Evolutionary conservation across 2,113 vertebrate genomes (phyloP).

Genomic region (Chelonoidis abingdonii): DNA sequence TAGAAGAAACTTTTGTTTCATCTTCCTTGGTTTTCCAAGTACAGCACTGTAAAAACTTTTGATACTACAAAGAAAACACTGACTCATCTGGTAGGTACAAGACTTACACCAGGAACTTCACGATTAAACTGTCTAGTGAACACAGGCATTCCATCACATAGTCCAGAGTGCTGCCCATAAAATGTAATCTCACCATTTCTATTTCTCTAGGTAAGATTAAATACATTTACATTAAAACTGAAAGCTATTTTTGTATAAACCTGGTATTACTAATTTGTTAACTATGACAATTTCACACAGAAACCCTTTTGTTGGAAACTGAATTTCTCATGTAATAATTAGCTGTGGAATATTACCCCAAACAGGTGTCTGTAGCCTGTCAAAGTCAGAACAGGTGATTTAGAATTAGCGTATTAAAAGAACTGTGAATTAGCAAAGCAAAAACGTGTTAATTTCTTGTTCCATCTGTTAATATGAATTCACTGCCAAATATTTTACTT

Average conservation of each 20-base stretch:
- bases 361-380: slow-evolving; percentile 99
- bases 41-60: not conserved
- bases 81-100: not conserved
- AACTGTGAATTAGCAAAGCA: slow-evolving; percentile 95
- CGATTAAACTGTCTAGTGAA: not conserved
- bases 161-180: slow-evolving; percentile 5
- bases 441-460: slow-evolving; percentile 99
- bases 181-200: slow-evolving; percentile 34
- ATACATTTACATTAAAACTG: slow-evolving; percentile 75
- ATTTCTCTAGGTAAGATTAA: slow-evolving; percentile 70
- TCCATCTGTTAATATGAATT: slow-evolving; percentile 99
- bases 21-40: not conserved
- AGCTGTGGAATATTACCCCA: slow-evolving; percentile 95
- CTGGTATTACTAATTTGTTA: slow-evolving; percentile 89
- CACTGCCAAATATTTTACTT: slow-evolving; percentile 98
- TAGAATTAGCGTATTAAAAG: slow-evolving; percentile 95
- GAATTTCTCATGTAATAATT: slow-evolving; percentile 98
- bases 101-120: not conserved
- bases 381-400: slow-evolving; percentile 95
- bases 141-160: not conserved
- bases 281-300: slow-evolving; percentile 91
- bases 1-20: not conserved
- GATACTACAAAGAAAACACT: not conserved
- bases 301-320: slow-evolving; percentile 88
- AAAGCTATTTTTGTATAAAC: slow-evolving; percentile 79